phyloP scores from a whole-genome alignment of 2,797 vertebrate genomes.

The Alexandromys oeconomus region DNA sequence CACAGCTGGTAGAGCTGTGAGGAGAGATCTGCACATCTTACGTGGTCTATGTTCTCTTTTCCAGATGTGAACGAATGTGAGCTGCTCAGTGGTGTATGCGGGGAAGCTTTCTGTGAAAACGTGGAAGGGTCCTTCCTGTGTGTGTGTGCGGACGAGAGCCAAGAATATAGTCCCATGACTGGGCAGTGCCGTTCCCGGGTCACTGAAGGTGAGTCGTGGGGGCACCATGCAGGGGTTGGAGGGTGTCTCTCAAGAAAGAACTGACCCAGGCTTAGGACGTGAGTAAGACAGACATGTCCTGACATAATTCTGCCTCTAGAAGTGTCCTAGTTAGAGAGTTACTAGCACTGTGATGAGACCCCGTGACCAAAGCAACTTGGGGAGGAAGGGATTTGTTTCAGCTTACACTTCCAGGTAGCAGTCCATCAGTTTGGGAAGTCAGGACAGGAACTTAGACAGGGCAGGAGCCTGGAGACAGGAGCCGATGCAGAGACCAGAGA shows the following conservation, averaged over 20 bases:
- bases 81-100: constrained; percentile 94
- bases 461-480: not conserved
- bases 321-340: not conserved
- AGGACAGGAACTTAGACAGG: not conserved
- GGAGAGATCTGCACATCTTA: constrained; percentile 63
- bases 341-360: not conserved
- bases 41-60: constrained; percentile 74
- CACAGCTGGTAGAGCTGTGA: constrained; percentile 68
- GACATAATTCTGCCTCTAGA: not conserved
- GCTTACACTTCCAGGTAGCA: not conserved
- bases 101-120: constrained; percentile 96
- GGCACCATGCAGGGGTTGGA: not conserved
- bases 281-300: not conserved
- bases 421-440: not conserved
- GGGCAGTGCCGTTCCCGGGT: constrained; percentile 92
- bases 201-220: constrained; percentile 89
- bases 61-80: constrained; percentile 98
- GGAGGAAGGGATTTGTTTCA: too few relatives aligned
- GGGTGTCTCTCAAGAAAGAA: not conserved
- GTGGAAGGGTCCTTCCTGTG: constrained; percentile 95
- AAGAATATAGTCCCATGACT: constrained; percentile 94
- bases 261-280: not conserved
- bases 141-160: constrained; percentile 92
- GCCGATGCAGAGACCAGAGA: not conserved
- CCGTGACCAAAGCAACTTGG: not conserved